Base-by-base conservation (phyloP, 2,888 invertebrate genomes). In the Mechanitis mazaeus region DNA sequence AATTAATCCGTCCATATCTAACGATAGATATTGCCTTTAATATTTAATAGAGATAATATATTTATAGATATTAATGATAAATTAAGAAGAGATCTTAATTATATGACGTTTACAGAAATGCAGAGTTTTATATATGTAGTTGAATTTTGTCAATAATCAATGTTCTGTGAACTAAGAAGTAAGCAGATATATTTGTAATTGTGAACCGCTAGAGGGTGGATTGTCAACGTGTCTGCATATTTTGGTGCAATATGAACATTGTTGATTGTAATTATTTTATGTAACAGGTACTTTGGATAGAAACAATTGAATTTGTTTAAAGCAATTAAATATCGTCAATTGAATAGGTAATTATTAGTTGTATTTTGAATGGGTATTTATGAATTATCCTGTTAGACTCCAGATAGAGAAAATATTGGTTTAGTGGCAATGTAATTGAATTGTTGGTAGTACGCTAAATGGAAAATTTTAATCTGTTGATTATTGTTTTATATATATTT, bases 21-120 rank as follows among this genome's bases (percentile, higher is more conserved):
- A 87, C 80, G 79, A 85, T 89, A 89, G 87, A 89, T 86, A 87
- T 90, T 90, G 89, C 90, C 89, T 90, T 89, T 89, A 90, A 88
- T 88, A 87, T 88, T 87, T 89, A 89, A 87, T 89, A 89, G 85
- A 90, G 85, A 87, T 89, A 90, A 89, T 90, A 89, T 89, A 89
- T 89, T 90, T 88, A 87, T 90, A 89, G 87, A 83, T 72, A 82
- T 80, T 87, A 87, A 84, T 76, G 47, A 75, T 73, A 83, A 80
- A 80, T 78, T 83, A 85, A 85, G 84, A 75, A 76, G 72, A 80
- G 80, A 81, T 86, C 79, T 81, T 82, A 85, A 81, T 77, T 80
- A 80, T 83, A 69, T 64, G 78, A 77, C 80, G 81, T 84, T 85
- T 87, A 80, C 79, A 83, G 78, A 82, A 79, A 78, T 81, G 78